Evolutionary conservation across 2,797 vertebrate genomes (phyloP).

Genomic region (Propithecus perrieri): DNA sequence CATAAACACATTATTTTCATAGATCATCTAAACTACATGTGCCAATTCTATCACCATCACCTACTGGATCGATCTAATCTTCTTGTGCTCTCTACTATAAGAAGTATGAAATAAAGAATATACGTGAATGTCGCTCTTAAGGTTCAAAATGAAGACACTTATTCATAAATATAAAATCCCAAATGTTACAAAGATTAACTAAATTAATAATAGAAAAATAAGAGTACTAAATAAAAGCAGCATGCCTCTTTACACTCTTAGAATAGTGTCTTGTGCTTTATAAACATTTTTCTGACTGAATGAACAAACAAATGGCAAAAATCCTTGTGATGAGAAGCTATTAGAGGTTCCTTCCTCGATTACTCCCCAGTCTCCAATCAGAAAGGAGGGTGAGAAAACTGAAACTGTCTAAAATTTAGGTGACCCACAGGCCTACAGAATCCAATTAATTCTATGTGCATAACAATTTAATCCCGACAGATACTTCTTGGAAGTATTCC

Average conservation of each 20-base stretch:
- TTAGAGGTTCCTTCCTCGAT: not conserved
- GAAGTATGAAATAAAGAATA: not conserved
- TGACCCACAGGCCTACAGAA: not conserved
- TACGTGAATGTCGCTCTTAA: not conserved
- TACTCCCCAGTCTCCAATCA: not conserved
- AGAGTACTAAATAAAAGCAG: not conserved
- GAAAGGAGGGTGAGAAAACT: not conserved
- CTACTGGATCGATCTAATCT: not conserved
- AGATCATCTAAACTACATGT: not conserved
- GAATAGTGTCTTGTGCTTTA: not conserved
- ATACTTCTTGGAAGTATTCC: not conserved
- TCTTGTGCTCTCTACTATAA: not conserved
- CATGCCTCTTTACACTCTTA: not conserved
- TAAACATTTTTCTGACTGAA: not conserved
- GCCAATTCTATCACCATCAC: not conserved
- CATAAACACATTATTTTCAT: not conserved
- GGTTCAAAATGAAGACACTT: constrained; percentile 31
- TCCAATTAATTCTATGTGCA: not conserved
- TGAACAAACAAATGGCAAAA: not conserved
- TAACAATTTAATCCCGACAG: not conserved
- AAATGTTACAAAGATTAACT: not conserved
- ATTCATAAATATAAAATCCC: constrained; percentile 28
- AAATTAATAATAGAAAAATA: not conserved
- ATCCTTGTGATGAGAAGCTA: not conserved
- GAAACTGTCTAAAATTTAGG: not conserved